Evolutionary conservation across 2,797 vertebrate genomes (phyloP).

Genomic region (Avahi laniger): DNA sequence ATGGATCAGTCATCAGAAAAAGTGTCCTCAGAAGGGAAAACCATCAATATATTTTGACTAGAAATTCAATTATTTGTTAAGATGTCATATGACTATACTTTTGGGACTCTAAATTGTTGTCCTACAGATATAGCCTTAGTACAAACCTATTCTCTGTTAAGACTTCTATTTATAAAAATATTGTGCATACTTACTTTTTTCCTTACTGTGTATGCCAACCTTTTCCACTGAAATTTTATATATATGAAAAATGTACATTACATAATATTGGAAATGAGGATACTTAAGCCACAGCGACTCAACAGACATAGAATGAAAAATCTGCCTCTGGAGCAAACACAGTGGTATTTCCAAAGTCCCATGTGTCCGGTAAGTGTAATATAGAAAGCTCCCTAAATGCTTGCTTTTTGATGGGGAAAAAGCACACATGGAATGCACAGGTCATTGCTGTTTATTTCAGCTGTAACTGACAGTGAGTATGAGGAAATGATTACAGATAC

Average conservation of each 20-base stretch:
- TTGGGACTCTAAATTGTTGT: background rate
- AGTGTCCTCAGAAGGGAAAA: background rate
- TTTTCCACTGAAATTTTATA: background rate
- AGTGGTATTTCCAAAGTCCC: background rate
- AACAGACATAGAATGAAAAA: background rate
- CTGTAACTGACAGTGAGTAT: background rate
- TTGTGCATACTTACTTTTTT: background rate
- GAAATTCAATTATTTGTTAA: conserved; percentile 44
- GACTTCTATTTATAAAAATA: background rate
- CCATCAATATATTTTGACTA: conserved; percentile 1
- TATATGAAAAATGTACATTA: background rate
- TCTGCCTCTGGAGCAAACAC: background rate
- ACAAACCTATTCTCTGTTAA: background rate
- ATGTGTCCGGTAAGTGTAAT: background rate
- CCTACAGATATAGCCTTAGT: background rate
- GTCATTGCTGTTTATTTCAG: background rate
- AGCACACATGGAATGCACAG: background rate
- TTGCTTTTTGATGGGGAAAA: background rate
- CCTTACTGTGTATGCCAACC: background rate
- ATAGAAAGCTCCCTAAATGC: background rate
- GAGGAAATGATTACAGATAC: background rate
- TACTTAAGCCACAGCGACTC: background rate
- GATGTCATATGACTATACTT: background rate
- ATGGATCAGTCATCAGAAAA: conserved; percentile 17
- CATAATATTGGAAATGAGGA: background rate